These are phyloP conservation scores for Pseudopleuronectes americanus DNA, from an alignment of 2,797 vertebrate species.

Conservation along the genomic window DNA sequence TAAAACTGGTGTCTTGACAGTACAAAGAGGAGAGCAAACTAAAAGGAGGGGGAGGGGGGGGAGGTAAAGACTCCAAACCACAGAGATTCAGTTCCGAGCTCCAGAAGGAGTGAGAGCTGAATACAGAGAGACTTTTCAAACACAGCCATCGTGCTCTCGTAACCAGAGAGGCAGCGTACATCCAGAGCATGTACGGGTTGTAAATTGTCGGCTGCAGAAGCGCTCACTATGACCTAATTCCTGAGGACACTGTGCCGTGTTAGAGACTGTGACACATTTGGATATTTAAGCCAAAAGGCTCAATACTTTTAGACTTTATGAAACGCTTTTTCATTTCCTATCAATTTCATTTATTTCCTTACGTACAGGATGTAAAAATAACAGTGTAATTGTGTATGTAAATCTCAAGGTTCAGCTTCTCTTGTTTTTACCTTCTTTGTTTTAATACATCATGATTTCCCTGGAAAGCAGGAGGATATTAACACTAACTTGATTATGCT, in stretches of 20 bases:
- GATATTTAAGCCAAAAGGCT: background rate
- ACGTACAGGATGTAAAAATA: background rate
- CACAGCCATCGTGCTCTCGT: too few relatives aligned
- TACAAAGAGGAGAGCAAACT: background rate
- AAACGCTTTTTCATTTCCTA: too few relatives aligned
- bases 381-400: too few relatives aligned
- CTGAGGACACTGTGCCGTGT: background rate
- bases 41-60: background rate
- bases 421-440: too few relatives aligned
- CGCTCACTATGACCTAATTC: background rate
- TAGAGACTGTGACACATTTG: background rate
- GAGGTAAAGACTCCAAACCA: too few relatives aligned
- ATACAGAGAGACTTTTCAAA: conserved; percentile 1
- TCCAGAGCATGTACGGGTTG: too few relatives aligned
- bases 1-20: background rate
- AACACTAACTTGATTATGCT: too few relatives aligned
- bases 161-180: background rate
- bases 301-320: background rate
- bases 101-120: background rate
- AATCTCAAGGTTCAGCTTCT: too few relatives aligned
- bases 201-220: background rate
- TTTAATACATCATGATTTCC: too few relatives aligned
- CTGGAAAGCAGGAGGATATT: too few relatives aligned
- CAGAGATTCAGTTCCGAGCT: too few relatives aligned
- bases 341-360: background rate